phyloP scores from a whole-genome alignment of 2,113 vertebrate species.

The Eulemur rufifrons region DNA sequence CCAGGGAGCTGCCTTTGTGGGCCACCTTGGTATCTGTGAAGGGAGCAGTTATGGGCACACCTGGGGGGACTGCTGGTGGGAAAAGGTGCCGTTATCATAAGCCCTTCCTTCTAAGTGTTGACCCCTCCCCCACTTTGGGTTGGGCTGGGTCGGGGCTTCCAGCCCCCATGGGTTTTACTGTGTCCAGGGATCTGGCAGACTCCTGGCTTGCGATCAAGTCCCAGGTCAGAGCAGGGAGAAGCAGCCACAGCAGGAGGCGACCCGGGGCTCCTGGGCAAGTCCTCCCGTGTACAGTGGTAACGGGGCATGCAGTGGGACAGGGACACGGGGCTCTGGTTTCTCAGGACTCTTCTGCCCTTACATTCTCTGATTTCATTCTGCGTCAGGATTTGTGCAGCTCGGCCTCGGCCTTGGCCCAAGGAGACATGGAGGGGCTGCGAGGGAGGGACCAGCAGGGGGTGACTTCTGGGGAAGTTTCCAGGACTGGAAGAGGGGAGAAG shows the following conservation, averaged over 20 bases:
- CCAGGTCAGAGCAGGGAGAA: background rate
- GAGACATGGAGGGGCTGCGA: background rate
- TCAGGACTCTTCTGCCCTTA: background rate
- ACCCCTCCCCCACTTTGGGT: background rate
- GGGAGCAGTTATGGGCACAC: background rate
- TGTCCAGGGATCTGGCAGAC: background rate
- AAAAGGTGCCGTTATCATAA: background rate
- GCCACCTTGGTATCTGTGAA: background rate
- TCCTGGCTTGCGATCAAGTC: background rate
- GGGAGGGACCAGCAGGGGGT: too few relatives aligned
- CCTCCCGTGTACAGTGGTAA: background rate
- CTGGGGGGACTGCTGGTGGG: background rate
- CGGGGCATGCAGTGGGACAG: too few relatives aligned
- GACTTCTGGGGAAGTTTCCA: background rate
- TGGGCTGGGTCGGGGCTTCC: background rate
- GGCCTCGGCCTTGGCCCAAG: background rate
- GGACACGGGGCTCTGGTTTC: background rate
- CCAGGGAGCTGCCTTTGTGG: background rate
- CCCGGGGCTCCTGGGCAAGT: background rate
- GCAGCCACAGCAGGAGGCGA: background rate
- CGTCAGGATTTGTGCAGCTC: background rate
- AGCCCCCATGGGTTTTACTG: background rate
- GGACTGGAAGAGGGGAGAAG: background rate
- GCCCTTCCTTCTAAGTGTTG: background rate
- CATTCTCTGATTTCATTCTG: background rate